Evolutionary conservation across 2,888 invertebrate species (phyloP), one percentile per base, ranked within the genome.

Genomic region (Oligia fasciuncula): DNA sequence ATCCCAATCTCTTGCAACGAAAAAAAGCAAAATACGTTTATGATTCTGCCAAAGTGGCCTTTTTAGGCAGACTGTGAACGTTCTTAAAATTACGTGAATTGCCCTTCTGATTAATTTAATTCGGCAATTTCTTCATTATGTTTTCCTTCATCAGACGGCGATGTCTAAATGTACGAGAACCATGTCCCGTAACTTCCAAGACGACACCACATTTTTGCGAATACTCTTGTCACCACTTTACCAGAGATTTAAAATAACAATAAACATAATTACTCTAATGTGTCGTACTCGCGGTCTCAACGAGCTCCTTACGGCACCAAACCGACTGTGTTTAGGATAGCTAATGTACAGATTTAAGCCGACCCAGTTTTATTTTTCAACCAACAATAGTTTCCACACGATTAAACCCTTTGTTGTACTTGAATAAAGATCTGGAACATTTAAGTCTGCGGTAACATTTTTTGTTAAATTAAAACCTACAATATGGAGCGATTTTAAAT

Each of bases 351-450:
- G 76, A 67, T 79, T 84, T 76, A 84, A 75, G 73, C 60, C 66
- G 19, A 67, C 40, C 29, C 65, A 79, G 74, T 76, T 76, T 81
- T 85, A 84, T 87, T 84, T 85, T 87, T 29, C 74, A 84, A 80
- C 76, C 73, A 72, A 80, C 85, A 76, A 87, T 80, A 87, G 85
- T 76, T 87, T 84, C 73, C 87, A 74, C 76, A 69, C 80, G 65
- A 80, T 80, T 85, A 57, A 84, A 74, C 71, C 49, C 67, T 68
- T 87, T 79, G 77, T 85, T 66, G 65, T 72, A 57, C 57, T 54
- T 60, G 73, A 62, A 79, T 73, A 84, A 76, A 84, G 72, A 83
- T 65, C 66, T 78, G 74, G 65, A 67, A 40, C 66, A 75, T 68
- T 74, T 35, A 69, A 49, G 29, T 35, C 57, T 35, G 68, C 62